Evolutionary conservation across 1,140 invertebrate genomes (phyloP).

Genomic region (Conus betulinus): DNA sequence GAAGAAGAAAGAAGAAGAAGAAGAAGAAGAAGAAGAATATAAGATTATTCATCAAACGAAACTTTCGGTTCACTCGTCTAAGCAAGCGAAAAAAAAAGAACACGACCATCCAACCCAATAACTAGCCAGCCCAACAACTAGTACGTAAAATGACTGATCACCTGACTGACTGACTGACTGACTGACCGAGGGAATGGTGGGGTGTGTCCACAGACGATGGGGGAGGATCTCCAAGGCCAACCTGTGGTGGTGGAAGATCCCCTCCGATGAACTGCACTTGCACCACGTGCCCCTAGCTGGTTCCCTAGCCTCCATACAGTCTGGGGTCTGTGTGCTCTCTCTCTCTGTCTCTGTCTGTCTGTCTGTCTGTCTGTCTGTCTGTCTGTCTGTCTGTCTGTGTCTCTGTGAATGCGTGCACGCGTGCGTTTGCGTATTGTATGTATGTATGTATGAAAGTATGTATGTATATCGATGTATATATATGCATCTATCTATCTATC

Average conservation of each 20-base stretch:
- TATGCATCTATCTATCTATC: neutral
- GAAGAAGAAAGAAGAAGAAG: too few relatives aligned
- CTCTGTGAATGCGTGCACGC: neutral
- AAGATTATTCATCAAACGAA: too few relatives aligned
- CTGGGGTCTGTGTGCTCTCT: slow-evolving; percentile 19
- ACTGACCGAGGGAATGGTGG: too few relatives aligned
- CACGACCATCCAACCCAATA: too few relatives aligned
- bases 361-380: too few relatives aligned
- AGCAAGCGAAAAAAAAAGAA: too few relatives aligned
- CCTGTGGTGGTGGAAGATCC: slow-evolving; percentile 48
- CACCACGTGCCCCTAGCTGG: slow-evolving; percentile 8
- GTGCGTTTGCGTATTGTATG: neutral
- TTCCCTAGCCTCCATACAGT: slow-evolving; percentile 32
- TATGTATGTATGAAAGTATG: neutral
- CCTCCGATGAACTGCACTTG: slow-evolving; percentile 9
- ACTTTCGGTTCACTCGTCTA: too few relatives aligned
- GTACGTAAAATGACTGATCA: too few relatives aligned
- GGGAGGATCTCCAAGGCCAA: slow-evolving; percentile 32
- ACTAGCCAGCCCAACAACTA: too few relatives aligned
- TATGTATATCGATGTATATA: neutral
- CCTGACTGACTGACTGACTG: too few relatives aligned
- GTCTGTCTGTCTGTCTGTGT: neutral
- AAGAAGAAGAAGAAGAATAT: too few relatives aligned
- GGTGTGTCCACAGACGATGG: slow-evolving; percentile 33
- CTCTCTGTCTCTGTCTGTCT: too few relatives aligned